Evolutionary conservation across 2,113 vertebrate genomes (phyloP).

Genomic region (Hydrochoerus hydrochaeris): DNA sequence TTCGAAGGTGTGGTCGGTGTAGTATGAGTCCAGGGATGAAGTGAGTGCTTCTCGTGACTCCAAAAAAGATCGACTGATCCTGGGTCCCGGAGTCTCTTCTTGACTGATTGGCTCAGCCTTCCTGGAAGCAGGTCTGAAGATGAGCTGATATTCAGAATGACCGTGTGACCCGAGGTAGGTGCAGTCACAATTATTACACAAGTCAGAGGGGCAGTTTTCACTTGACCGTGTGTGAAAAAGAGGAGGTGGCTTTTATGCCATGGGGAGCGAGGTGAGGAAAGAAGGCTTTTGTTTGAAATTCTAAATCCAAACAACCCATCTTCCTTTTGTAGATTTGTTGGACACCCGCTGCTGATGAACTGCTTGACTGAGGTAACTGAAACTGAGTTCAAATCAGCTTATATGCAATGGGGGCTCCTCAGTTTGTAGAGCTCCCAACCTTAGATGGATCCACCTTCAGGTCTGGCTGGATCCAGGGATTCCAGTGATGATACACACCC

Average conservation of each 20-base stretch:
- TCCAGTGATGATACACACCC: accelerated
- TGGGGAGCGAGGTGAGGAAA: accelerated
- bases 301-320: too few species aligned
- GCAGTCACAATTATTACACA: accelerated
- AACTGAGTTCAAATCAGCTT: not conserved
- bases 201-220: accelerated
- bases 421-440: accelerated
- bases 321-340: not conserved
- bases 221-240: not conserved
- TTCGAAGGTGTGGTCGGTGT: conserved; percentile 68
- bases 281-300: too few species aligned
- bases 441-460: not conserved
- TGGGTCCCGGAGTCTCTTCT: not conserved
- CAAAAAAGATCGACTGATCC: conserved; percentile 67
- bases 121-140: conserved; percentile 58
- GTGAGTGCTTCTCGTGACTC: conserved; percentile 63
- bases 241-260: accelerated
- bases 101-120: not conserved
- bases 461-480: accelerated
- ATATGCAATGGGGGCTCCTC: accelerated
- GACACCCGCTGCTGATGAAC: not conserved
- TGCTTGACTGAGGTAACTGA: not conserved
- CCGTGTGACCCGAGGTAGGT: accelerated
- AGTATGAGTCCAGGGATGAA: conserved; percentile 58
- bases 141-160: not conserved